Evolutionary conservation across 2,797 vertebrate species (phyloP).

Genomic region (Sebastes ruberrimus): DNA sequence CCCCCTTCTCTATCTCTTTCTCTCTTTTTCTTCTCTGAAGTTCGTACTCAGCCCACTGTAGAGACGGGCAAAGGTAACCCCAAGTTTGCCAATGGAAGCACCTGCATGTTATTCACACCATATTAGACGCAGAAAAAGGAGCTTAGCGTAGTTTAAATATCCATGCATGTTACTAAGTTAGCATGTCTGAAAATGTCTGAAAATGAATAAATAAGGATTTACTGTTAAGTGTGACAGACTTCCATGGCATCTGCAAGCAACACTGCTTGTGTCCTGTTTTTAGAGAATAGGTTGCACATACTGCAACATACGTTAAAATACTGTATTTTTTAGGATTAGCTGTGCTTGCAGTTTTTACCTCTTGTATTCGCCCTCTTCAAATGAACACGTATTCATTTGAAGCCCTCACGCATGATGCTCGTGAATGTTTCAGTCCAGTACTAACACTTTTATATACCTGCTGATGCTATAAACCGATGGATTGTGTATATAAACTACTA

Average conservation of each 20-base stretch:
- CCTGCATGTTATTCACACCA: slow-evolving; percentile 77
- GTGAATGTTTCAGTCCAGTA: slow-evolving; percentile 2
- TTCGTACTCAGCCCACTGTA: slow-evolving; percentile 89
- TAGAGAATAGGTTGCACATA: slow-evolving; percentile 3
- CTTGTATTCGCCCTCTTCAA: neutral
- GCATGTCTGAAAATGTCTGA: slow-evolving; percentile 3
- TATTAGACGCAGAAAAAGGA: slow-evolving; percentile 8
- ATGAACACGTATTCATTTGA: slow-evolving; percentile 27
- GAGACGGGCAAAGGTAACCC: slow-evolving; percentile 94
- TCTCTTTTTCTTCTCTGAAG: slow-evolving; percentile 83
- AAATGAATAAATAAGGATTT: neutral
- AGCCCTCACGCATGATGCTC: slow-evolving; percentile 54
- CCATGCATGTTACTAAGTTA: slow-evolving; percentile 46
- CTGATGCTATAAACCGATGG: neutral
- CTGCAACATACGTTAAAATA: neutral
- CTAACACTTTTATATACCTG: slow-evolving; percentile 11
- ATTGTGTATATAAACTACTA: neutral
- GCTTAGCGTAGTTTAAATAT: neutral
- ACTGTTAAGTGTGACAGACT: slow-evolving; percentile 11
- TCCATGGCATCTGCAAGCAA: slow-evolving; percentile 38
- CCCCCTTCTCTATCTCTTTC: slow-evolving; percentile 59
- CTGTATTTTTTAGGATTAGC: neutral
- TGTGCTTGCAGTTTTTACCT: neutral
- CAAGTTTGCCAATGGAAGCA: slow-evolving; percentile 60
- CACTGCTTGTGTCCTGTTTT: slow-evolving; percentile 9